Evolutionary conservation across 1,140 invertebrate genomes (phyloP).

Genomic region (Drosophila lowei): DNA sequence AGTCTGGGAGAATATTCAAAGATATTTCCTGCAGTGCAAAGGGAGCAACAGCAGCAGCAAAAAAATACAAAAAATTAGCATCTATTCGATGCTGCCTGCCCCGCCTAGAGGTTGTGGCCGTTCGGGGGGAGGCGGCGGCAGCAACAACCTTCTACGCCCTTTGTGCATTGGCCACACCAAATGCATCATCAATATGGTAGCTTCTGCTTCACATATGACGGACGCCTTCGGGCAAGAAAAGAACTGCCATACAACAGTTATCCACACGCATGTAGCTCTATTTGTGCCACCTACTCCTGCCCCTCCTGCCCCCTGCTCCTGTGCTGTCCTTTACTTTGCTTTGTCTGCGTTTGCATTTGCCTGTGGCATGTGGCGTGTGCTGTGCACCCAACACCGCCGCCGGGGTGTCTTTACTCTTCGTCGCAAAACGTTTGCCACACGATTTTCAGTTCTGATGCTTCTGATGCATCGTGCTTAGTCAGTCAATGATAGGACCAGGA

Average conservation of each 20-base stretch:
- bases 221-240: slow-evolving; percentile 43
- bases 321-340: slow-evolving; percentile 30
- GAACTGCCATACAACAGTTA: slow-evolving; percentile 32
- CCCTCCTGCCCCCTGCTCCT: not conserved
- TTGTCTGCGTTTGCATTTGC: slow-evolving; percentile 51
- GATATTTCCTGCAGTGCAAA: slow-evolving; percentile 18
- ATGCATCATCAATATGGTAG: slow-evolving; percentile 72
- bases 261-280: slow-evolving; percentile 42
- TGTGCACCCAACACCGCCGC: slow-evolving; percentile 24
- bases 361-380: slow-evolving; percentile 5
- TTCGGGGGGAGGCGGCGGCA: not conserved
- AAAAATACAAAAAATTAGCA: slow-evolving; percentile 68
- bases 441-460: slow-evolving; percentile 28
- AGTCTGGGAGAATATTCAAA: too few relatives aligned
- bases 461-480: slow-evolving; percentile 59
- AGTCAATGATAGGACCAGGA: slow-evolving; percentile 42
- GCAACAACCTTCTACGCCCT: slow-evolving; percentile 5
- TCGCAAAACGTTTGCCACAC: slow-evolving; percentile 22
- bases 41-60: not conserved
- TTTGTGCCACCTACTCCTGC: not conserved
- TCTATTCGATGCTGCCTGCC: slow-evolving; percentile 24
- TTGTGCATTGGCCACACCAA: slow-evolving; percentile 58
- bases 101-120: slow-evolving; percentile 21
- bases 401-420: slow-evolving; percentile 10
- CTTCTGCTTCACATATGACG: slow-evolving; percentile 9